phyloP scores from a whole-genome alignment of 2,797 vertebrate genomes.

The Babyrousa celebensis region DNA sequence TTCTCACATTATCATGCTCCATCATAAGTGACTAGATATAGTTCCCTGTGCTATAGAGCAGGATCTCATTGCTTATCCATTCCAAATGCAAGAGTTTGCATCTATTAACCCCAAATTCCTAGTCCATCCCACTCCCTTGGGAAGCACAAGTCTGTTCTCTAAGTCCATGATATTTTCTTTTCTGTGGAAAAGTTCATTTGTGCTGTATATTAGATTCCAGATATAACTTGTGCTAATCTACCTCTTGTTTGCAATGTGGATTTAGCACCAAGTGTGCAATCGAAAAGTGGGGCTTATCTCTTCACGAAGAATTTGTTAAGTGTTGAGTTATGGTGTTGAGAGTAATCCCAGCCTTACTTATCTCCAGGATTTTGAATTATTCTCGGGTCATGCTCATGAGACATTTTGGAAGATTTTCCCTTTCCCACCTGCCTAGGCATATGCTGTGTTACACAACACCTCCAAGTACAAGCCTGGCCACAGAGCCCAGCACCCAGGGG shows the following conservation, averaged over 20 bases:
- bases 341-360: not conserved
- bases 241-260: constrained; percentile 32
- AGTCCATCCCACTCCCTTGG: too few relatives aligned
- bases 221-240: not conserved
- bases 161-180: too few relatives aligned
- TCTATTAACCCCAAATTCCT: too few relatives aligned
- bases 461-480: not conserved
- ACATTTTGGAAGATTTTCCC: not conserved
- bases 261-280: not conserved
- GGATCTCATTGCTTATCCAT: too few relatives aligned
- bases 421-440: not conserved
- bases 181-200: too few relatives aligned
- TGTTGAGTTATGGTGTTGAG: not conserved
- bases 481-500: not conserved
- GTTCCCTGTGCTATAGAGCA: too few relatives aligned
- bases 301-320: not conserved
- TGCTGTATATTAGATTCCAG: too few relatives aligned
- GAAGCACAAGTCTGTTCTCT: too few relatives aligned
- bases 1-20: too few relatives aligned
- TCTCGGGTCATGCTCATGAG: not conserved
- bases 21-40: too few relatives aligned
- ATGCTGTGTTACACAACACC: not conserved
- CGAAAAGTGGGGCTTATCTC: not conserved
- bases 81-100: too few relatives aligned
- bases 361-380: constrained; percentile 22